A percentile compares a stretch with the other conserved stretches of the same genome.
Conservation (phyloP, 2,797 vertebrate genomes). For the Parotocinclus haroldoi region DNA sequence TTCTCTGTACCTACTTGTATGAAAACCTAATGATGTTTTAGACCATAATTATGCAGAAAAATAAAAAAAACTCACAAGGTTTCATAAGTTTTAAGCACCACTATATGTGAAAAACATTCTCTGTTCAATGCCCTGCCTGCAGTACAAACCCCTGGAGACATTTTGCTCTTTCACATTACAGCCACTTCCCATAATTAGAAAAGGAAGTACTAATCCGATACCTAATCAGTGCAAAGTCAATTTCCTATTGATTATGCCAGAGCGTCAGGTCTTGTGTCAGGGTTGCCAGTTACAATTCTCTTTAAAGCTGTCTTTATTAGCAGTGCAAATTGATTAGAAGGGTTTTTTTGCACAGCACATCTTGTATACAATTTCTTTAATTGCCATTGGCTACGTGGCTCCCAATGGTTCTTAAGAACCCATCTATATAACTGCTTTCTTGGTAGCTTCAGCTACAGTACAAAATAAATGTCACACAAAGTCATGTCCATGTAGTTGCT, state of each 20-base stretch:
- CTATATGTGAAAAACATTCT: slow-evolving; percentile 7
- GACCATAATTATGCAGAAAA: no score
- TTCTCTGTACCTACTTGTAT: no score
- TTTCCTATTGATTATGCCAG: neutral
- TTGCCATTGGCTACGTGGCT: slow-evolving; percentile 3
- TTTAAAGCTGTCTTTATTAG: neutral
- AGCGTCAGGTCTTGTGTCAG: neutral
- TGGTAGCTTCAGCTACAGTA: slow-evolving; percentile 4
- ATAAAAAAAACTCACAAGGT: no score
- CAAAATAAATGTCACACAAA: slow-evolving; percentile 5
- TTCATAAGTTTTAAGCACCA: no score
- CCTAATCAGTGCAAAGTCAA: neutral
- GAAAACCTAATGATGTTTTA: no score
- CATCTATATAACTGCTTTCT: neutral
- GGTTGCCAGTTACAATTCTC: neutral
- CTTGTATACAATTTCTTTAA: slow-evolving; percentile 33
- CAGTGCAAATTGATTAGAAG: slow-evolving; percentile 3
- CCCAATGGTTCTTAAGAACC: slow-evolving; percentile 2
- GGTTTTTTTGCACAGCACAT: slow-evolving; percentile 10
- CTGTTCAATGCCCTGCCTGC: neutral
- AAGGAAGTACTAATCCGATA: neutral
- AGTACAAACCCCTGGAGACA: neutral
- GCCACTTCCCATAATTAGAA: neutral
- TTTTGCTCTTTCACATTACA: slow-evolving; percentile 2
- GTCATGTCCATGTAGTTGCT: slow-evolving; percentile 9